Base-by-base conservation (phyloP, 2,797 vertebrate species). In the Buceros bicornis region DNA sequence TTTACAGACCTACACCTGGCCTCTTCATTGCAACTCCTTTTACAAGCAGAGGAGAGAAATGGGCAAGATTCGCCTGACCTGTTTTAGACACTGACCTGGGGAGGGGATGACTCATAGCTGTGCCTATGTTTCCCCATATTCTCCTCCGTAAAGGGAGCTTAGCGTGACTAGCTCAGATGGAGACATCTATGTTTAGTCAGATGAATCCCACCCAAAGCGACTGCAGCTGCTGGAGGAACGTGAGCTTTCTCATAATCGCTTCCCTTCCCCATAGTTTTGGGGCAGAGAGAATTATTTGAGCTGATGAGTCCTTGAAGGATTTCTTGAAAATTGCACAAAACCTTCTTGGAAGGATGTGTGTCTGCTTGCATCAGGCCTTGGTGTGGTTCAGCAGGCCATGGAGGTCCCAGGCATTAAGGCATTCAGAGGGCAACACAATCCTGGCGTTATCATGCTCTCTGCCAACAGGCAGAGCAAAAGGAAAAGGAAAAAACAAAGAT, bases 141-240 rank as follows among this genome's bases (percentile, higher is more conserved):
- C 62, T 70, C 20, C 47, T 76, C 86, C 74, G 85, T 90, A 87
- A 94, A 87, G 73, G 29, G 70, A 92, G 56, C 51, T 62, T 73
- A 72, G 80, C 26, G 40, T 87, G 83, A 89, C 70, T 84, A 84
- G 81, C 78, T 96, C 71, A 66, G 58, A 89, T n/a, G 66, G 80
- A 94, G 80, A 61, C 61, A 88, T 93, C 85, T 83, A 19, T 87
- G 83, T 92, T 96, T 82, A 90, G 86, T 90, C 88, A 90, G 88
- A 95, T 87, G 89, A 95, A 96, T 92, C 93, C 95, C 93, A 96
- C 83, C 92, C 83, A 90, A 92, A 90, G 69, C 4, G 85, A 69
- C 70, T 95, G 92, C 95, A 97, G 95, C 89, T 96, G 95, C 96
- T 79, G 61, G 72, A 93, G 85, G 70, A 96, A 93, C 76, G 35